These are phyloP conservation scores for Synanthedon andrenaeformis DNA, from an alignment of 2,888 invertebrate species.

Conservation along the genomic window DNA sequence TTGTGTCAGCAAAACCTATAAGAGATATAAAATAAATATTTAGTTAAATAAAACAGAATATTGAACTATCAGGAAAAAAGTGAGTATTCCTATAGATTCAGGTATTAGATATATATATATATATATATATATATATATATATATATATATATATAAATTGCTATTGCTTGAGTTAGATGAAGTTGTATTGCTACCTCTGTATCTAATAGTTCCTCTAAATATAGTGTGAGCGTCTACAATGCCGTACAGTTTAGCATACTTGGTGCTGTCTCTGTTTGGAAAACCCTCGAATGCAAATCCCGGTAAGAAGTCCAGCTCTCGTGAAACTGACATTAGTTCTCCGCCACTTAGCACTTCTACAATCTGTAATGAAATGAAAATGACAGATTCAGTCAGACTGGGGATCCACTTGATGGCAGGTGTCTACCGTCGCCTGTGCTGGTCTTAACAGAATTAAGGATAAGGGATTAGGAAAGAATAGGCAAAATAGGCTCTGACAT, in stretches of 20 bases:
- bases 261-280: slow-evolving; percentile 95
- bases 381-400: not conserved
- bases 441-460: no score
- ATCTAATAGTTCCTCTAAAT: slow-evolving; percentile 93
- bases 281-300: slow-evolving; percentile 97
- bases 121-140: no score
- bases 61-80: not conserved
- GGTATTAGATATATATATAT: no score
- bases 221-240: slow-evolving; percentile 89
- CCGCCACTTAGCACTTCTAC: slow-evolving; percentile 92
- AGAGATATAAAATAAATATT: not conserved
- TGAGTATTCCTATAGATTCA: not conserved
- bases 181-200: slow-evolving; percentile 66
- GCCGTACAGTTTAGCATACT: slow-evolving; percentile 89
- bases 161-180: no score
- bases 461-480: no score
- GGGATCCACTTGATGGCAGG: no score
- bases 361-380: slow-evolving; percentile 56
- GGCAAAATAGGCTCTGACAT: no score
- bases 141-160: no score
- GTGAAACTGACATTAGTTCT: slow-evolving; percentile 85
- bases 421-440: no score
- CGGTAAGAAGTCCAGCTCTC: slow-evolving; percentile 89
- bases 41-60: slow-evolving; percentile 3
- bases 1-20: slow-evolving; percentile 87